Conservation (phyloP, 2,888 invertebrate genomes). For the Maniola hyperantus region DNA sequence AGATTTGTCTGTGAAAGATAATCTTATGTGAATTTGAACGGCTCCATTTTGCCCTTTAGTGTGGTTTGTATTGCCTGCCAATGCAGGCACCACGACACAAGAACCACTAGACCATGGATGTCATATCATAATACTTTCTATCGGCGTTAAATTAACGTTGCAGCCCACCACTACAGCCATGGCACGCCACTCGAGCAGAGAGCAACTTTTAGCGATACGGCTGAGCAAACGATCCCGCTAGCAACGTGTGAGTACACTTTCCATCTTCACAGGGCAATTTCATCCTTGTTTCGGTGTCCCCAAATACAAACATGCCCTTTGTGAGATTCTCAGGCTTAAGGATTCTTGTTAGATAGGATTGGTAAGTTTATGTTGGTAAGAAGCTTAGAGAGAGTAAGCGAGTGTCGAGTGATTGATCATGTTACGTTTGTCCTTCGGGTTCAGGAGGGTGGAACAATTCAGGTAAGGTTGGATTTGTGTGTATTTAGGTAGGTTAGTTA, state of each 20-base stretch:
- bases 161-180: slow-evolving; percentile 28
- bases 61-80: no score
- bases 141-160: not conserved
- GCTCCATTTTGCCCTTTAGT: no score
- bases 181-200: slow-evolving; percentile 34
- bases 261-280: slow-evolving; percentile 35
- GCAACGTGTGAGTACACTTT: slow-evolving; percentile 27
- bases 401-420: slow-evolving; percentile 5
- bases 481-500: not conserved
- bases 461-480: no score
- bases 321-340: slow-evolving; percentile 2
- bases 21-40: no score
- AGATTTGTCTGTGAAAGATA: no score
- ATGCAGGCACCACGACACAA: no score
- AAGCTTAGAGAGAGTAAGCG: slow-evolving; percentile 5
- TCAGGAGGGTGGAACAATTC: not conserved
- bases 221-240: slow-evolving; percentile 34
- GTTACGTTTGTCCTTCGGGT: not conserved
- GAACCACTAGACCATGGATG: no score
- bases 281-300: slow-evolving; percentile 28
- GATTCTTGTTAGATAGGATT: slow-evolving; percentile 17
- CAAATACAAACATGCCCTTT: slow-evolving; percentile 25
- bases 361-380: slow-evolving; percentile 5
- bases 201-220: slow-evolving; percentile 41
- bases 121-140: not conserved